Conservation (phyloP, 2,888 invertebrate genomes). For the Ochropleura leucogaster region DNA sequence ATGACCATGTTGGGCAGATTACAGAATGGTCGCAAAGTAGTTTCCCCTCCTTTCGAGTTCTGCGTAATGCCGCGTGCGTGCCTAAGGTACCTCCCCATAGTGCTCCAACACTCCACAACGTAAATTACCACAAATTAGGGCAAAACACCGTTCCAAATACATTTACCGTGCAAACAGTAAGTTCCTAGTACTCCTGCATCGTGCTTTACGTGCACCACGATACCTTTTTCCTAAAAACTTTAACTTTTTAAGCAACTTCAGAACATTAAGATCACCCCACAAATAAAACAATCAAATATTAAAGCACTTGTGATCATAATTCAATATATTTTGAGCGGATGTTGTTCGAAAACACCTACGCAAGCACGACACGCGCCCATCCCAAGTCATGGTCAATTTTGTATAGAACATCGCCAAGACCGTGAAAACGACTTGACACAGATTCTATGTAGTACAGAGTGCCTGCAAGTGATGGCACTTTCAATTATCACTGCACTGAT, state of each 20-base stretch:
- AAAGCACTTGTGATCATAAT: slow-evolving; percentile 24
- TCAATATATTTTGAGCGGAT: slow-evolving; percentile 63
- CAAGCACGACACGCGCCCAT: slow-evolving; percentile 70
- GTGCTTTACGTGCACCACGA: slow-evolving; percentile 48
- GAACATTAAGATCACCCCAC: neutral
- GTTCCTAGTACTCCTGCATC: slow-evolving; percentile 66
- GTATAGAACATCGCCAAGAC: slow-evolving; percentile 79
- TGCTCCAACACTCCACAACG: slow-evolving; percentile 68
- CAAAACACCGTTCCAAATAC: slow-evolving; percentile 76
- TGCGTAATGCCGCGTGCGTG: slow-evolving; percentile 87
- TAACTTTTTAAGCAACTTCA: slow-evolving; percentile 5
- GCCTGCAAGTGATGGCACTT: slow-evolving; percentile 86
- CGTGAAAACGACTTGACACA: slow-evolving; percentile 88
- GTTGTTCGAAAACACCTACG: slow-evolving; percentile 69
- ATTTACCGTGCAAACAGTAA: slow-evolving; percentile 59
- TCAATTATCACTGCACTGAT: slow-evolving; percentile 87
- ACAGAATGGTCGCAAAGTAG: slow-evolving; percentile 80
- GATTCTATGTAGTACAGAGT: slow-evolving; percentile 83
- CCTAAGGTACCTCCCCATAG: slow-evolving; percentile 78
- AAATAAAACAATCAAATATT: slow-evolving; percentile 13
- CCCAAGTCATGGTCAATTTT: slow-evolving; percentile 82
- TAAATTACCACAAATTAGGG: slow-evolving; percentile 78
- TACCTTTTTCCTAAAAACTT: slow-evolving; percentile 41
- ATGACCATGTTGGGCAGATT: slow-evolving; percentile 81
- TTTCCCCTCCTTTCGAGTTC: slow-evolving; percentile 80